Percentiles rank a stretch among this genome's conserved stretches.
These are phyloP conservation scores for Antechinus flavipes DNA, from an alignment of 2,113 vertebrate genomes.

Conservation along the genomic window DNA sequence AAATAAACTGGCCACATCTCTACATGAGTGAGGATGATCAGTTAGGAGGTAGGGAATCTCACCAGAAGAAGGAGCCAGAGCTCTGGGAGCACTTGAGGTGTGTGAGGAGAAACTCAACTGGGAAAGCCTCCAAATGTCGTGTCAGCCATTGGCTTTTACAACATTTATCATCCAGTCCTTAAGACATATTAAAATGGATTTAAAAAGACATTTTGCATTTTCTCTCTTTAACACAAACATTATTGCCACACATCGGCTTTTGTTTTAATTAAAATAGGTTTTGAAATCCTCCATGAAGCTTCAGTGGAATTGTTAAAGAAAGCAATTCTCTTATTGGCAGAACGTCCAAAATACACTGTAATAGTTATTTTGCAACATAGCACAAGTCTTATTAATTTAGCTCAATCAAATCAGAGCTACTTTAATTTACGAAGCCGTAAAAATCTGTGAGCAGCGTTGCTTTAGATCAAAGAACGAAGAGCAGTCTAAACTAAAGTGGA, in stretches of 20 bases:
- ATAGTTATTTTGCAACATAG: conserved; percentile 84
- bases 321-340: conserved; percentile 82
- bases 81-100: background rate
- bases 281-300: conserved; percentile 89
- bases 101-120: background rate
- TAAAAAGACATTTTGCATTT: conserved; percentile 82
- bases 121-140: conserved; percentile 46
- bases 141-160: conserved; percentile 71
- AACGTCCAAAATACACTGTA: conserved; percentile 76
- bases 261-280: conserved; percentile 91
- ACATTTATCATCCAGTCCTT: conserved; percentile 87
- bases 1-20: background rate
- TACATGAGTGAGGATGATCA: fast-evolving
- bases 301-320: conserved; percentile 83
- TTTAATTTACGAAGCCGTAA: conserved; percentile 90
- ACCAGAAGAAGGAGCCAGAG: background rate
- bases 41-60: background rate
- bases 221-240: conserved; percentile 86
- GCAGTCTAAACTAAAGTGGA: conserved; percentile 88
- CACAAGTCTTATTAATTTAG: conserved; percentile 89
- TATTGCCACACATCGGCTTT: conserved; percentile 85
- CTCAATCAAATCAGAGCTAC: conserved; percentile 87
- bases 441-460: conserved; percentile 79
- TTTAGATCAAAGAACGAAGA: conserved; percentile 88
- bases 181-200: conserved; percentile 89